Evolutionary conservation across 1,140 invertebrate genomes (phyloP), one percentile per base, ranked within the genome.

Genomic region (Zelostemma sp.): DNA sequence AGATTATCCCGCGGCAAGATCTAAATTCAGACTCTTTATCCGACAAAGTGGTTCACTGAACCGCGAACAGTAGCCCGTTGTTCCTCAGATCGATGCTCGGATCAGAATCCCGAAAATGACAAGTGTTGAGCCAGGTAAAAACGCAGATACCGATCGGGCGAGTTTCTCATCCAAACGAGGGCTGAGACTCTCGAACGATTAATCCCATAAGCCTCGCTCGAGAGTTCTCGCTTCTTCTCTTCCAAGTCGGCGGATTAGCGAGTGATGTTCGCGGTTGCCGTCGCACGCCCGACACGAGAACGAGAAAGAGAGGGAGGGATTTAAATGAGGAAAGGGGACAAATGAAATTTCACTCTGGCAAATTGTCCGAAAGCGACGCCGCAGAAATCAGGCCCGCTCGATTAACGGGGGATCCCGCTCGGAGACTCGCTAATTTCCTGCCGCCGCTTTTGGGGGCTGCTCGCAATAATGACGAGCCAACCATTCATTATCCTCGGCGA

Each of bases 341-440:
- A 80, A 75, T 72, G 80, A 78, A 81, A 80, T 79, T 78, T 75
- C 69, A 48, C 53, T 51, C 58, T 56, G 33, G 60, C 68, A 75
- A 82, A 80, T 81, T 75, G 79, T 74, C 72, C 74, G 74, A 80
- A 68, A 80, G 73, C 58, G 62, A 72, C 68, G 68, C 70, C 74
- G 60, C 64, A 61, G 72, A 78, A 80, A 80, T 80, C 78, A 68
- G 70, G 48, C 51, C 54, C 50, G 62, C 57, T 74, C 75, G 78
- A 77, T 80, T 80, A 80, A 79, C 76, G 68, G 57, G 60, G 62
- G 74, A 74, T 79, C 51, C 54, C 50, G 62, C 57, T 74, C 75
- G 78, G 60, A 60, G 74, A 74, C 73, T 76, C 72, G 75, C 78
- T 81, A 81, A 81, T 82, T 83, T 81, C 59, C 72, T 70, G 64